Evolutionary conservation across 1,140 invertebrate genomes (phyloP), one percentile per base, ranked within the genome.

Genomic region (Penaeus chinensis): DNA sequence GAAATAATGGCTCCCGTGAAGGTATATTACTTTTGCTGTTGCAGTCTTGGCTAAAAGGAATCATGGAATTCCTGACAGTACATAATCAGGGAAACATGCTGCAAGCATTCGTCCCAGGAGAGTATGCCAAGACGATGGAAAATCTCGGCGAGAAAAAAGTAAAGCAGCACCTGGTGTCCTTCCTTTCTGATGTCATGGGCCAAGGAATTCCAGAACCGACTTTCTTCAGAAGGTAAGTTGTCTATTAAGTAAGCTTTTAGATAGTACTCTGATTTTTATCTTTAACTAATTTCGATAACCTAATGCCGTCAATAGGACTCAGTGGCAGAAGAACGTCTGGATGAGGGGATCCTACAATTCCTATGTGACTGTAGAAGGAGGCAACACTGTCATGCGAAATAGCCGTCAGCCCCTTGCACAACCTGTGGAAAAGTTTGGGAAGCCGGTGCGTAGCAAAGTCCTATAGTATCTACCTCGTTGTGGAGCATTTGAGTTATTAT

Each of bases 281-380:
- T 4, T 74, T 32, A 37, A 24, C 24, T 32, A 5, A 22, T 24
- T 74, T 32, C 22, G n/a, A 4, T 32, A 74, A 32, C 24, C 69
- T 32, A 32, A 10, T 74, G 37, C 37, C 8, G 24, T 37, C 19
- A n/a, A 71, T 22, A 74, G 71, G 42, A 74, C 27, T 24, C 71
- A 74, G 13, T 74, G 71, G 71, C 20, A 74, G 27, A 74, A 74
- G 13, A 74, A 74, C 71, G 71, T 74, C 18, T 74, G 71, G 71
- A 20, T 74, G 20, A 74, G 71, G 19, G 71, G 71, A 24, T 74
- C 71, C 24, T 54, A 54, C 10, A 74, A 74, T 24, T 74, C 71
- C 7, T 74, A 74, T n/a, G 71, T 74, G 71, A 74, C 71, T 16
- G 71, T 74, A 24, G n/a, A 27, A 7, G 71, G 71, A 24, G 71